phyloP scores from a whole-genome alignment of 2,113 vertebrate genomes.

The Oenanthe oenanthe region DNA sequence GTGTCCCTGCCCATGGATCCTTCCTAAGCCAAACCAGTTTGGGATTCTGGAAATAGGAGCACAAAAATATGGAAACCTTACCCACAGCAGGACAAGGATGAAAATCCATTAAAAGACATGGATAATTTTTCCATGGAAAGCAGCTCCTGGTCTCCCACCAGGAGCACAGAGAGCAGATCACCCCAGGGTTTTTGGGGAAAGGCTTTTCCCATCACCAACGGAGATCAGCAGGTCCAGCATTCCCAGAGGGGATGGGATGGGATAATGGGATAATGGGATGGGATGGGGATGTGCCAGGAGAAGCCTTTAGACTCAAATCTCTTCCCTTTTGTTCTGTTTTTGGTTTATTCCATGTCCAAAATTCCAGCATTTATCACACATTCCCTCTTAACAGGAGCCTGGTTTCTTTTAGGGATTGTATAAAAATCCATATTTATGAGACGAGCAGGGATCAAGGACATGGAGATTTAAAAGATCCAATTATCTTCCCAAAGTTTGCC shows the following conservation, averaged over 20 bases:
- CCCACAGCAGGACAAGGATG: background rate
- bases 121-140: background rate
- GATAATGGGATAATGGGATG: too few species aligned
- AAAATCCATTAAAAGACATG: background rate
- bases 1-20: background rate
- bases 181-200: background rate
- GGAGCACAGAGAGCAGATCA: background rate
- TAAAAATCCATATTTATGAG: constrained; percentile 76
- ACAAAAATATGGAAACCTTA: background rate
- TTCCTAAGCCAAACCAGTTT: background rate
- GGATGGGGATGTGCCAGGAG: background rate
- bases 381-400: constrained; percentile 12
- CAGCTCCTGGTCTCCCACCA: background rate
- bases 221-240: background rate
- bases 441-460: constrained; percentile 54
- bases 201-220: background rate
- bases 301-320: background rate
- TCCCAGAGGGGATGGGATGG: background rate
- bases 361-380: background rate
- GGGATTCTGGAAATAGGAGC: background rate
- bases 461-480: constrained; percentile 73
- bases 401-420: constrained; percentile 43
- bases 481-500: constrained; percentile 76
- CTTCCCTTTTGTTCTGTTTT: background rate
- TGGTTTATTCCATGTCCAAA: background rate